Evolutionary conservation across 2,797 vertebrate genomes (phyloP), one percentile per base, ranked within the genome.

Genomic region (Selene dorsalis): DNA sequence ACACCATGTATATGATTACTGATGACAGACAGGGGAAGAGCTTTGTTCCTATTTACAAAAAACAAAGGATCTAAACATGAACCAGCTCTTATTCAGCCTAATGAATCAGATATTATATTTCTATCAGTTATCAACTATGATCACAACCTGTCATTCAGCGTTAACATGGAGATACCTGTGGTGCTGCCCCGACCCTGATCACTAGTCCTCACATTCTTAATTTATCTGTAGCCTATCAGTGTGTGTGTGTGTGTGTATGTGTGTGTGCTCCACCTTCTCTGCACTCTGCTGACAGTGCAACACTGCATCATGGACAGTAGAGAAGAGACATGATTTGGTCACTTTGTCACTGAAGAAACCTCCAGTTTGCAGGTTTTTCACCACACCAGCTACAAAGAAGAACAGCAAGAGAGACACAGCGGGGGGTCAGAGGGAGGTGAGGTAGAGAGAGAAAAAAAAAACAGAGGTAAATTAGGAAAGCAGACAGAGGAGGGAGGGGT

Each of bases 301-400:
- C 60, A 98, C 94, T 0, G 97, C 97, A 0, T 97, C 96, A 0
- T 97, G 96, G 53, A 99, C 80, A 0, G 96, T 94, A 64, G 94
- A 91, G 84, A 99, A 99, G 75, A 98, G 91, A 64, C 93, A 93
- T 20, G 93, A 92, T 91, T 97, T 98, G 32, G 96, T 97, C 87
- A 97, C 91, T 66, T 92, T 90, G 0, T 95, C 91, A 3, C 91
- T 95, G 66, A 99, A 97, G 90, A 98, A 98, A 48, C 94, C 93
- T 39, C 96, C 95, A 0, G 79, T 84, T 83, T 98, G 95, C 62
- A 99, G 90, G 91, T 94, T 96, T 26, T 93, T 52, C 7, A 97
- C 85, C 55, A 98, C 95, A 0, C 55, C 94, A 92, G 81, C 91
- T 91, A 26, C 16, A 75, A 12, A 79, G 39, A 75, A 13, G 52